Evolutionary conservation across 2,888 invertebrate species (phyloP).

Genomic region (Eudasyphora cyanicolor): DNA sequence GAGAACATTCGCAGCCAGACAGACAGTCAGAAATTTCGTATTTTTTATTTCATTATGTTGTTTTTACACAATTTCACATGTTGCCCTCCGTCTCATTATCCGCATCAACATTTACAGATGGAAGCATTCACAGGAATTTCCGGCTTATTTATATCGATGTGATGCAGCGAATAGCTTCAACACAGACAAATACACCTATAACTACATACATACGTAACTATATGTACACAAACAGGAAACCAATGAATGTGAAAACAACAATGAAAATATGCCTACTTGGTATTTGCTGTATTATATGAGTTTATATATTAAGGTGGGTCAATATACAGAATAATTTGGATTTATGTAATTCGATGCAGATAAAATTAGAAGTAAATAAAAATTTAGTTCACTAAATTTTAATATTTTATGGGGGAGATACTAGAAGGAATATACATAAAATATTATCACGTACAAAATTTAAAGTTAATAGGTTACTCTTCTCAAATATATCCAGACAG

Average conservation of each 20-base stretch:
- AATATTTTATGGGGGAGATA: too few species aligned
- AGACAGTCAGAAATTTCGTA: background rate
- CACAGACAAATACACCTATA: background rate
- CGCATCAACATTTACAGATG: background rate
- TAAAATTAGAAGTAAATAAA: too few species aligned
- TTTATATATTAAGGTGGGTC: too few species aligned
- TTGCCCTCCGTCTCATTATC: background rate
- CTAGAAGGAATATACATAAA: too few species aligned
- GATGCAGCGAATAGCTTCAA: background rate
- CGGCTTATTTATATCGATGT: conserved; percentile 19
- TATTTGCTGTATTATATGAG: too few species aligned
- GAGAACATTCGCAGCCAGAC: background rate
- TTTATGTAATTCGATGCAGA: too few species aligned
- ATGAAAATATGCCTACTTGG: background rate
- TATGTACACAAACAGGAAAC: background rate
- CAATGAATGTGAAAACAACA: background rate
- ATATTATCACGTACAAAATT: too few species aligned
- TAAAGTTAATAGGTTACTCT: too few species aligned
- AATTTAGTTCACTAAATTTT: too few species aligned
- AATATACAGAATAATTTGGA: too few species aligned
- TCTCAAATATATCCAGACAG: too few species aligned
- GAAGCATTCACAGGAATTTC: conserved; percentile 43
- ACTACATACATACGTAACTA: too few species aligned
- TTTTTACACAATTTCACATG: conserved; percentile 3
- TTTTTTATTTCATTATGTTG: background rate